Base-by-base conservation (phyloP, 2,888 invertebrate genomes). In the Drosophila trichaetosa region DNA sequence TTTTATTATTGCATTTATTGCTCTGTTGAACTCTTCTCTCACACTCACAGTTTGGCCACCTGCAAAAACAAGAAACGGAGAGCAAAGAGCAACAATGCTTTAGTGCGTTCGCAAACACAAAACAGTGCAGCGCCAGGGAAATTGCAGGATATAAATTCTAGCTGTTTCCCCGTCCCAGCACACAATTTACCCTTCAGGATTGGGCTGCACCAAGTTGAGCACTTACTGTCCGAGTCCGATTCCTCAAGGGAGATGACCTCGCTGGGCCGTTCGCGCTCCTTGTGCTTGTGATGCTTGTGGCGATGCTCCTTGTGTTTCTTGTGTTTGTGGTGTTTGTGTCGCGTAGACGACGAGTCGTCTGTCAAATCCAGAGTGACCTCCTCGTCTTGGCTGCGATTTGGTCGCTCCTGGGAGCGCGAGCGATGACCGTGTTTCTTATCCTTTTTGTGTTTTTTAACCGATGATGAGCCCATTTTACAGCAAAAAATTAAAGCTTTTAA, bases 151-250 rank as follows among this genome's bases (percentile, higher is more conserved):
- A 49, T 36, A 16, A 46, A 56, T 29, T n/a, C 7, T 11, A 42
- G 38, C 40, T 71, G 60, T 69, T 63, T 73, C 63, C 56, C 24
- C 42, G n/a, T 59, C 54, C 80, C 21, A 21, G 57, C 42, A 48
- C 63, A 69, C 81, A 78, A 76, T 81, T 16, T 78, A 64, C 74
- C 75, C 68, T 34, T 65, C 34, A 8, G 16, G n/a, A 54, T 34
- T 61, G 82, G 49, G 49, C 68, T 70, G 70, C 80, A 83, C 81
- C 49, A 31, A 4, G 18, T 38, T 56, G 4, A 40, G 38, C 16
- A 93, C 93, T 93, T 91, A 93, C 93, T 93, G 40, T 93, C 93
- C n/a, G 93, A 92, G 70, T 93, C 92, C 56, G 92, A 91, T 58
- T 92, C 92, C 68, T 92, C 90, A 24, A 92, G 66, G 0, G 92